These are phyloP conservation scores for Sceliomorpha sp. DNA, from an alignment of 2,888 invertebrate species.

Conservation along the genomic window DNA sequence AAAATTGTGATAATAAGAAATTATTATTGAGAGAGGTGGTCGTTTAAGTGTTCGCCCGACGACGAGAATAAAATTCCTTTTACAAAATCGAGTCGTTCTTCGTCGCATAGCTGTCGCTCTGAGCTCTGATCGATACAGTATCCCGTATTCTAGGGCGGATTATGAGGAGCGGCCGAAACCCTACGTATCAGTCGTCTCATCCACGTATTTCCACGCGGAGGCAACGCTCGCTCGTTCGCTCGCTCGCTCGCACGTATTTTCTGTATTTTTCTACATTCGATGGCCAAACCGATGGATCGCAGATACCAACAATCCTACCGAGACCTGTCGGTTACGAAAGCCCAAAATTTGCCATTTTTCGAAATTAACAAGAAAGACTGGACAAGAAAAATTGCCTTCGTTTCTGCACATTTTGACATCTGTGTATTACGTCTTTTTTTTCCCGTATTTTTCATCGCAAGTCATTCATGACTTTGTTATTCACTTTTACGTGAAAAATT, in stretches of 20 bases:
- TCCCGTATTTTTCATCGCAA: constrained; percentile 34
- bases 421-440: constrained; percentile 7
- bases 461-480: constrained; percentile 42
- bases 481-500: no score
- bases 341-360: no score
- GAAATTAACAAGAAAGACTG: no score
- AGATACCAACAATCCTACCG: no score
- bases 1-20: no score
- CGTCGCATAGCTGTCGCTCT: constrained; percentile 23
- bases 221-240: constrained; percentile 24
- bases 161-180: constrained; percentile 69
- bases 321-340: no score
- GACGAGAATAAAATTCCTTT: constrained; percentile 34
- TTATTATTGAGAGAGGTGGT: constrained; percentile 5
- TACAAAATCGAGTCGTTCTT: constrained; percentile 40
- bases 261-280: no score
- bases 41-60: constrained; percentile 13
- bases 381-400: no score
- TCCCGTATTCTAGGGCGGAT: constrained; percentile 64
- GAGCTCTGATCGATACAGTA: constrained; percentile 37
- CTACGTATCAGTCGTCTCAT: constrained; percentile 61
- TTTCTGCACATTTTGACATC: constrained; percentile 42
- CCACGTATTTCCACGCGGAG: constrained; percentile 28
- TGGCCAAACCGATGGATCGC: no score
- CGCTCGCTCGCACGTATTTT: constrained; percentile 9